Evolutionary conservation across 2,797 vertebrate genomes (phyloP), one percentile per base, ranked within the genome.

Genomic region (Brachymystax lenok): DNA sequence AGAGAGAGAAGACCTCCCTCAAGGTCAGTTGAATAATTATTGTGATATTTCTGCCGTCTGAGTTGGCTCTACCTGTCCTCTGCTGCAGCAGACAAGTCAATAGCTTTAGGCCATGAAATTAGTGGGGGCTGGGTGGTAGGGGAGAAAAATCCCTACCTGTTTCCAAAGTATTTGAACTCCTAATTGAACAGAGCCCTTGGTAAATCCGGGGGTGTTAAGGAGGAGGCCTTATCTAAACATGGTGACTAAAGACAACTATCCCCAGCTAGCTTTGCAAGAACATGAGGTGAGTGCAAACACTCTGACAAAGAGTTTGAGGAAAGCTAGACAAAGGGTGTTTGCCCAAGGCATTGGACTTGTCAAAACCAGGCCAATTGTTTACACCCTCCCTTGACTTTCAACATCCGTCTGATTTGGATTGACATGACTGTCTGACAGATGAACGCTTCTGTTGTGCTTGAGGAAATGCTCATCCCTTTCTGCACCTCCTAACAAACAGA

Each of bases 11-110:
- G 80, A 86, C 84, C 89, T 84, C 76, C 86, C 83, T 83, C 74
- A 87, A 91, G 90, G 86, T 87, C 83, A 91, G 70, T 82, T 78
- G 81, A 79, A 88, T 90, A 94, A 88, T 83, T 87, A 86, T 82
- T 84, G 70, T 82, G 86, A 88, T 93, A 89, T 90, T 86, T 68
- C 71, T 80, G 83, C 77, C 79, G 74, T 66, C 67, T 84, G 87
- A 77, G 83, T 79, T 78, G 84, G 84, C 78, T 90, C 88, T 88
- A 90, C 88, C 90, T 85, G 82, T 85, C 83, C 80, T 59, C 77
- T 76, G 80, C 74, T 46, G 71, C 67, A 63, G 75, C 83, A 75
- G 82, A 88, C 87, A 83, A 84, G 83, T 80, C 16, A 50, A 83
- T 80, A 77, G 70, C 83, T 80, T 64, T 27, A 10, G 82, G 84